Percentiles rank a stretch among this genome's conserved stretches.
Conservation (phyloP, 1,140 invertebrate genomes). For the Vanessa atalanta region DNA sequence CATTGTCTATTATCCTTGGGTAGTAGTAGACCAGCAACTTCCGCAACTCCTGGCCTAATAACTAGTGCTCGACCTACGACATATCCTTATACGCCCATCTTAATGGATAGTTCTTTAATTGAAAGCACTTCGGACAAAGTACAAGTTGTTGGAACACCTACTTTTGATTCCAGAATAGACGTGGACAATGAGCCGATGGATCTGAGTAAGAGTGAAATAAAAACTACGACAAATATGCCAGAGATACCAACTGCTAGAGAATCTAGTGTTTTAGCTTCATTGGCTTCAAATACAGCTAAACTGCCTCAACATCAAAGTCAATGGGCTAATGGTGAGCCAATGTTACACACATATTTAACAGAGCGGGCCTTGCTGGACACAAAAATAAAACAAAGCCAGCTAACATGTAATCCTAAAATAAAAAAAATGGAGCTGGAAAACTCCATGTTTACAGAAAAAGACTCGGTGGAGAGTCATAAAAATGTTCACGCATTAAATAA, state of each 20-base stretch:
- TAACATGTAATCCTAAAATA: constrained; percentile 63
- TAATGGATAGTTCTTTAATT: constrained; percentile 54
- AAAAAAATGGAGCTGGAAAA: constrained; percentile 66
- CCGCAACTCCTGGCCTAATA: constrained; percentile 80
- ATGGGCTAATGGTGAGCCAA: constrained; percentile 82
- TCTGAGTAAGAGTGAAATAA: constrained; percentile 77
- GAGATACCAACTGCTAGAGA: constrained; percentile 84
- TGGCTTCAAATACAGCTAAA: constrained; percentile 84
- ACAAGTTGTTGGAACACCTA: constrained; percentile 41
- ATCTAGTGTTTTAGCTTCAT: constrained; percentile 83
- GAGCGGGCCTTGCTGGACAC: constrained; percentile 88
- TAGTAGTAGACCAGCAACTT: constrained; percentile 67
- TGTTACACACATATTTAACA: constrained; percentile 88
- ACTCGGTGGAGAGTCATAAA: constrained; percentile 33
- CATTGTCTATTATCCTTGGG: constrained; percentile 90
- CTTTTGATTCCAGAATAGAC: constrained; percentile 54
- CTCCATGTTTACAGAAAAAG: constrained; percentile 47
- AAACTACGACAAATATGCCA: constrained; percentile 55
- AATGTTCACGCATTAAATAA: constrained; percentile 17
- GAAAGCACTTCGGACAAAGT: constrained; percentile 60
- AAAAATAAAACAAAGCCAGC: constrained; percentile 86
- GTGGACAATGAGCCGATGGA: constrained; percentile 82
- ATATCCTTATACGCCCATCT: constrained; percentile 82
- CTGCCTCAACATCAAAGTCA: constrained; percentile 81
- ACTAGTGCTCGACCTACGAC: constrained; percentile 82